phyloP scores from a whole-genome alignment of 92 coral and sea anemone species.

The Ricordea florida region DNA sequence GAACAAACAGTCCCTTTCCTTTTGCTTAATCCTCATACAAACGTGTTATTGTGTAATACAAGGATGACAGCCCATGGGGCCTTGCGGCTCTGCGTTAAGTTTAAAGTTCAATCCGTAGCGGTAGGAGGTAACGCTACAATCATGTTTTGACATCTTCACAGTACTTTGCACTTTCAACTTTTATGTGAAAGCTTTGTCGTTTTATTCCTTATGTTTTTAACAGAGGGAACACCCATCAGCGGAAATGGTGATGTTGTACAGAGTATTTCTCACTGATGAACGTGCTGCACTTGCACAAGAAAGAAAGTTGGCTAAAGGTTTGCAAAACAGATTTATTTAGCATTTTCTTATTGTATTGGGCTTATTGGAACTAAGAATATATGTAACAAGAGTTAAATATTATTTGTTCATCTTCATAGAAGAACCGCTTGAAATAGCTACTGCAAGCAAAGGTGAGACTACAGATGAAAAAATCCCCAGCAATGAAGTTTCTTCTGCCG shows the following conservation, averaged over 20 bases:
- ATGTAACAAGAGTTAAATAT: neutral
- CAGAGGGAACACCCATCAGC: constrained; percentile 95
- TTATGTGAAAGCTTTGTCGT: neutral
- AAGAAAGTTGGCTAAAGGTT: constrained; percentile 82
- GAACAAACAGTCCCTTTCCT: no score
- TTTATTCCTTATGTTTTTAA: neutral
- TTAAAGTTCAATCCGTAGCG: no score
- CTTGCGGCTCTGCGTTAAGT: no score
- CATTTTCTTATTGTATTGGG: neutral
- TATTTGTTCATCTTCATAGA: no score
- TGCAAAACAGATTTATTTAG: no score
- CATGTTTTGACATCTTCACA: neutral
- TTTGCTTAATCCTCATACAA: no score
- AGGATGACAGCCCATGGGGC: no score
- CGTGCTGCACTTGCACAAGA: constrained; percentile 82
- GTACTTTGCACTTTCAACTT: neutral
- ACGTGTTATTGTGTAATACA: no score
- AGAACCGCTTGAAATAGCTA: no score
- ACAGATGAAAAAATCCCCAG: no score
- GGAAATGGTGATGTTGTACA: constrained; percentile 95
- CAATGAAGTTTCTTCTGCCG: no score
- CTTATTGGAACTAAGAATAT: neutral
- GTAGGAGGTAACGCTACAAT: neutral
- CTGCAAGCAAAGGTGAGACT: no score
- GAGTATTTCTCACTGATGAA: constrained; percentile 93